Evolutionary conservation across 2,797 vertebrate species (phyloP), one percentile per base, ranked within the genome.

Genomic region (Pagetopsis macropterus): DNA sequence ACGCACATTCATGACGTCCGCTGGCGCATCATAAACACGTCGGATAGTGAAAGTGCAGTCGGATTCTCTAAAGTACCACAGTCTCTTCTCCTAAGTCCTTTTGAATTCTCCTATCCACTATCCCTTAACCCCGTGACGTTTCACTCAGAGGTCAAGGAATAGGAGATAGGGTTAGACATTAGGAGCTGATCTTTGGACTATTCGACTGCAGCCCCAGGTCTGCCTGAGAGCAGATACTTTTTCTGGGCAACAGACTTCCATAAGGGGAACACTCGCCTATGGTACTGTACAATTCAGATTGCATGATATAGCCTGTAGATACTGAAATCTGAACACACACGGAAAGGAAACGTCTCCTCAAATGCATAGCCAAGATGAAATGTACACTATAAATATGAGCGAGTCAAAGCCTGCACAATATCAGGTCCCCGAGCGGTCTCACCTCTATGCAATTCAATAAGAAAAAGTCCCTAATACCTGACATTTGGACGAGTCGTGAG

Each of bases 151-250:
- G 19, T 19, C 19, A 19, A 19, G 19, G 19, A 19, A 19, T 19
- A 19, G 19, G 19, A 19, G 19, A 19, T 19, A 19, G 19, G 19
- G 19, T 19, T 19, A 19, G 19, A 19, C 19, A 19, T 19, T 19
- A 19, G 19, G 19, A 19, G 19, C 19, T 19, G 19, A 19, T 19
- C 19, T 19, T 19, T 19, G 19, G 19, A 19, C 19, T 19, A 19
- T 19, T 19, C 19, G 19, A 19, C 19, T 19, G 19, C 19, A 41
- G 75, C 83, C 83, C 78, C 57, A 40, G 76, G 76, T 70, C 77
- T 72, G 61, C 76, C 78, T 77, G n/a, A 45, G 23, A 73, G 82
- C 68, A 54, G 40, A 37, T 71, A 2, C 21, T 59, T 73, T 61
- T 74, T 33, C 65, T 75, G 21, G 55, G 44, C 54, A 70, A 41